Percentiles rank a stretch among this genome's conserved stretches.
Evolutionary conservation across 1,140 invertebrate species (phyloP).

Genomic region (Ptiloglossa arizonensis): DNA sequence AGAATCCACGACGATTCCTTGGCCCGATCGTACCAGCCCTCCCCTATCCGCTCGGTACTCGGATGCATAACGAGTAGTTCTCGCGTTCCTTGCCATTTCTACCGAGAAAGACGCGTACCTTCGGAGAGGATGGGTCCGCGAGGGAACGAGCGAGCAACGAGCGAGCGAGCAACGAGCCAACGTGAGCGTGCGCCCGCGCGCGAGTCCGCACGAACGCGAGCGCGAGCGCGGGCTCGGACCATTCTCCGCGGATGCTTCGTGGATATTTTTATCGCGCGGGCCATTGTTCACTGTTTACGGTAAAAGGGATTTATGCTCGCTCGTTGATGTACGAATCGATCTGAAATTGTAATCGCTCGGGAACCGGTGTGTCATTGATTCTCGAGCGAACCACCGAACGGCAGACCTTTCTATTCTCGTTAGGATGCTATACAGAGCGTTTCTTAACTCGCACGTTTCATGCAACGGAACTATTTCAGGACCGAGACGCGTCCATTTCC

Average conservation of each 20-base stretch:
- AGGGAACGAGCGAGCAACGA: too few species aligned
- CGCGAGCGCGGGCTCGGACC: too few species aligned
- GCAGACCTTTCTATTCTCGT: slow-evolving; percentile 20
- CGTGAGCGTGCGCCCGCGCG: neutral
- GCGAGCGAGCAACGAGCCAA: too few species aligned
- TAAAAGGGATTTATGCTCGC: slow-evolving; percentile 19
- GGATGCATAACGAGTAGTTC: slow-evolving; percentile 53
- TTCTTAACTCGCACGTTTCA: neutral
- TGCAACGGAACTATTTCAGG: neutral
- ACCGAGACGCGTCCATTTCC: too few species aligned
- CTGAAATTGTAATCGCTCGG: slow-evolving; percentile 30
- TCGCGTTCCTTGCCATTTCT: slow-evolving; percentile 52
- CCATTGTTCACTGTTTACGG: slow-evolving; percentile 43
- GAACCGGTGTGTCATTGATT: neutral
- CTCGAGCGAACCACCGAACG: neutral
- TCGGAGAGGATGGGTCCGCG: neutral
- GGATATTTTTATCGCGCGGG: slow-evolving; percentile 7
- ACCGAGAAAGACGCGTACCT: slow-evolving; percentile 36
- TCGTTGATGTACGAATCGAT: slow-evolving; percentile 23
- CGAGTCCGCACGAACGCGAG: too few species aligned
- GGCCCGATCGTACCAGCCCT: slow-evolving; percentile 26
- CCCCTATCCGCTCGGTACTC: slow-evolving; percentile 31
- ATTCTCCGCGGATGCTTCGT: neutral
- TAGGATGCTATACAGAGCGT: slow-evolving; percentile 7
- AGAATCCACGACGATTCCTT: slow-evolving; percentile 42